Evolutionary conservation across 2,888 invertebrate genomes (phyloP).

Genomic region (Cryptocephalus moraei): DNA sequence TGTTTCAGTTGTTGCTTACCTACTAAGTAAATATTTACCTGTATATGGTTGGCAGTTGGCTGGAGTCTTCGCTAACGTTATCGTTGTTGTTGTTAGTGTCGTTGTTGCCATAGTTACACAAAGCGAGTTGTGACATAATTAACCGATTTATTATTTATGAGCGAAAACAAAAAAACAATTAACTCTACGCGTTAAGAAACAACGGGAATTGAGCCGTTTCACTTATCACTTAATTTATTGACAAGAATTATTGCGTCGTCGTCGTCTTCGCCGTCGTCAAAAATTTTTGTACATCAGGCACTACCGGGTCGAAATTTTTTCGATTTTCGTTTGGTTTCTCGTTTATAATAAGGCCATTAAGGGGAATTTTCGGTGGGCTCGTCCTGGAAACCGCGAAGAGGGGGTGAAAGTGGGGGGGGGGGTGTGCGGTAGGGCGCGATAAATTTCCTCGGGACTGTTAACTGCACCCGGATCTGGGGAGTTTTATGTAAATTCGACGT

Average conservation of each 20-base stretch:
- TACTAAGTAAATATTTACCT: slow-evolving; percentile 50
- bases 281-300: slow-evolving; percentile 16
- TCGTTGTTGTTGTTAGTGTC: slow-evolving; percentile 59
- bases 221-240: slow-evolving; percentile 8
- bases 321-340: neutral
- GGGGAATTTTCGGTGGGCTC: slow-evolving; percentile 11
- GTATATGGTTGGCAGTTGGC: slow-evolving; percentile 73
- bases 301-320: slow-evolving; percentile 22
- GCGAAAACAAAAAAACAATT: too few species aligned
- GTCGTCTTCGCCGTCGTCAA: neutral
- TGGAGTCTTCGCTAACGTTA: slow-evolving; percentile 79
- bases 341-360: slow-evolving; percentile 17
- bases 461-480: too few species aligned
- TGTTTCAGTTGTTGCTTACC: too few species aligned
- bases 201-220: too few species aligned
- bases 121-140: slow-evolving; percentile 64
- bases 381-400: slow-evolving; percentile 7
- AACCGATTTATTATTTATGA: slow-evolving; percentile 1
- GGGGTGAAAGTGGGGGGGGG: too few species aligned
- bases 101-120: slow-evolving; percentile 50
- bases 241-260: slow-evolving; percentile 10
- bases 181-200: too few species aligned
- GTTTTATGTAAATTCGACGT: too few species aligned
- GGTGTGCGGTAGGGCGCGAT: neutral
- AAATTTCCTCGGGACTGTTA: neutral